phyloP scores from a whole-genome alignment of 1,140 invertebrate species.

The Brachionus angularis region DNA sequence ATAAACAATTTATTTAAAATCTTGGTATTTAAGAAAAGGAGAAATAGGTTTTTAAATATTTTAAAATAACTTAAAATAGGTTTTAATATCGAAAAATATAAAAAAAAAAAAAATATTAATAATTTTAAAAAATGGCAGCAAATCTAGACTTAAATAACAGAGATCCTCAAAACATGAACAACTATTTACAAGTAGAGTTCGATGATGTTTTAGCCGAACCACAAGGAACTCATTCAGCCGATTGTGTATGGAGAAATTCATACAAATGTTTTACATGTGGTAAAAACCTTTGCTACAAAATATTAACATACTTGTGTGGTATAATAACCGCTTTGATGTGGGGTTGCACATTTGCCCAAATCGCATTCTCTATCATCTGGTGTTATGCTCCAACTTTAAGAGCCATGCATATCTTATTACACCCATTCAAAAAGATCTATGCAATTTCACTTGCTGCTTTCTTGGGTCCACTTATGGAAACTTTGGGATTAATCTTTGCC shows the following conservation, averaged over 20 bases:
- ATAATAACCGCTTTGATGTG: slow-evolving; percentile 13
- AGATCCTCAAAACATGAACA: slow-evolving; percentile 38
- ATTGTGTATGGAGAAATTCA: slow-evolving; percentile 32
- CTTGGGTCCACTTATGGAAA: background rate
- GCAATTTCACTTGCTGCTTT: slow-evolving; percentile 26
- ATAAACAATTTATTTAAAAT: too few relatives aligned
- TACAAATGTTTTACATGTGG: slow-evolving; percentile 35
- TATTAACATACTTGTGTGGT: slow-evolving; percentile 27
- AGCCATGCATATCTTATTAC: background rate
- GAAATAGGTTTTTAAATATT: too few relatives aligned
- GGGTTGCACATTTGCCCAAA: slow-evolving; percentile 26
- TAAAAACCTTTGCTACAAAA: slow-evolving; percentile 32
- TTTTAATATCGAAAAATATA: too few relatives aligned
- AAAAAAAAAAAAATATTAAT: too few relatives aligned
- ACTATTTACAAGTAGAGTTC: slow-evolving; percentile 35
- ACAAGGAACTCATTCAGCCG: slow-evolving; percentile 1
- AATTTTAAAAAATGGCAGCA: background rate
- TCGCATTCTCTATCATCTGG: slow-evolving; percentile 36
- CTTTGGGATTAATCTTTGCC: background rate
- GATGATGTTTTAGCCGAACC: slow-evolving; percentile 39
- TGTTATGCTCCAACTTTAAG: slow-evolving; percentile 7
- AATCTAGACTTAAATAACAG: background rate
- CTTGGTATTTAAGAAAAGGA: too few relatives aligned
- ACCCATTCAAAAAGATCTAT: slow-evolving; percentile 9
- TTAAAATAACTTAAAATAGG: too few relatives aligned